Evolutionary conservation across 2,797 vertebrate species (phyloP), one percentile per base, ranked within the genome.

Genomic region (Helostoma temminkii): DNA sequence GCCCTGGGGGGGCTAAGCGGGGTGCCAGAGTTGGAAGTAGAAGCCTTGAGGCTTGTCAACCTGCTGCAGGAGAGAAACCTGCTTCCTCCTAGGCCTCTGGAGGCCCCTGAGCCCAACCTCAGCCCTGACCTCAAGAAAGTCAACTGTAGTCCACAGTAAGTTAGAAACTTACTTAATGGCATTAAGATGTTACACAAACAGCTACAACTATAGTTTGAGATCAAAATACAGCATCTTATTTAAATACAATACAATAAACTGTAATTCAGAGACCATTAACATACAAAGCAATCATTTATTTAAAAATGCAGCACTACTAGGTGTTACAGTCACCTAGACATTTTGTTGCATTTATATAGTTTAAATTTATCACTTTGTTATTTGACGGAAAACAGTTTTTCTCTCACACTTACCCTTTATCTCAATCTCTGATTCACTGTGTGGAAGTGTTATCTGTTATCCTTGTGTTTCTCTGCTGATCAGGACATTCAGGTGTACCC

Each of bases 71-170:
- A 99, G 76, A 94, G 94, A 80, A 96, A 94, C 87, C 92, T 98
- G 89, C 93, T 99, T 73, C 97, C 97, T 4, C 76, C 81, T 0
- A 89, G 93, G 70, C 94, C 94, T 50, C 58, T 95, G 42, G 91
- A 93, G 84, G 94, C 95, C 71, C 97, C 96, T 4, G 94, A 97
- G 66, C 97, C 97, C 79, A 98, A 96, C 91, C 93, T 99, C 84
- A 98, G 94, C 84, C 76, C 93, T 3, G 97, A 99, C 54, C 95
- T 99, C 53, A 96, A 91, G 84, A 98, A 95, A 80, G 91, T 96
- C 88, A 99, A 99, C 93, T 99, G 98, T 88, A 97, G 94, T 83
- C 95, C 97, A 21, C 95, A 99, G 98, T 99, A 92, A 93, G 97
- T 94, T 8, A 2, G 5, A 21, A 9, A 6, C 11, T 8, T 10